phyloP scores from a whole-genome alignment of 2,797 vertebrate genomes.

The Bradypodion pumilum region DNA sequence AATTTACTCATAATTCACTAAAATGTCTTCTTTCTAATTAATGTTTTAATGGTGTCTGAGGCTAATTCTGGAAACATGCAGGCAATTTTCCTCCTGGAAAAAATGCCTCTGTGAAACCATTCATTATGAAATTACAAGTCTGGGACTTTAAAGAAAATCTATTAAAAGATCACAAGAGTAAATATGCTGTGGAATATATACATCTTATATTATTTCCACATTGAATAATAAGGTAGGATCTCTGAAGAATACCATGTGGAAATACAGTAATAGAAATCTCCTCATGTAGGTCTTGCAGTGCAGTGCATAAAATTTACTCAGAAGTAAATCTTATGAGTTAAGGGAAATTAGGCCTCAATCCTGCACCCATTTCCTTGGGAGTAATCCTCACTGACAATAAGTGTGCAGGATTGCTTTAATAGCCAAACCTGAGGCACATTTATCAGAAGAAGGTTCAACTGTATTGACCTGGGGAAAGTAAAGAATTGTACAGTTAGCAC shows the following conservation, averaged over 20 bases:
- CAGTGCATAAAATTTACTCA: not conserved
- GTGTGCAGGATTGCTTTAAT: not conserved
- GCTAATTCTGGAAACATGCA: slow-evolving; percentile 5
- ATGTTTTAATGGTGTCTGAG: slow-evolving; percentile 20
- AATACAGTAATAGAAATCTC: not conserved
- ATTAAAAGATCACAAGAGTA: not conserved
- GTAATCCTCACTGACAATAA: not conserved
- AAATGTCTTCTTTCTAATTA: slow-evolving; percentile 27
- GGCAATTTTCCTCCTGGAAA: slow-evolving; percentile 5
- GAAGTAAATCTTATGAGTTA: not conserved
- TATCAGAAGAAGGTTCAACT: not conserved
- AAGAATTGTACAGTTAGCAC: not conserved
- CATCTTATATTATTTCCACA: not conserved
- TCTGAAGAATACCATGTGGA: not conserved
- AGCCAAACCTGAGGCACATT: not conserved
- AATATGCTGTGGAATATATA: not conserved
- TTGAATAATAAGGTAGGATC: not conserved
- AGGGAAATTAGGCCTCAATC: not conserved
- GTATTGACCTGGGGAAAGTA: not conserved
- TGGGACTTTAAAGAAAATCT: not conserved
- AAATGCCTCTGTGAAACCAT: slow-evolving; percentile 2
- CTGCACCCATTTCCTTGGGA: not conserved
- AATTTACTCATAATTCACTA: slow-evolving; percentile 42
- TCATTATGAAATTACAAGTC: slow-evolving; percentile 14
- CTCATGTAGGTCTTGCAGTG: not conserved